Percentiles rank a stretch among this genome's conserved stretches.
Conservation (phyloP, 2,113 vertebrate genomes). For the Hypocryptadius cinnamomeus region DNA sequence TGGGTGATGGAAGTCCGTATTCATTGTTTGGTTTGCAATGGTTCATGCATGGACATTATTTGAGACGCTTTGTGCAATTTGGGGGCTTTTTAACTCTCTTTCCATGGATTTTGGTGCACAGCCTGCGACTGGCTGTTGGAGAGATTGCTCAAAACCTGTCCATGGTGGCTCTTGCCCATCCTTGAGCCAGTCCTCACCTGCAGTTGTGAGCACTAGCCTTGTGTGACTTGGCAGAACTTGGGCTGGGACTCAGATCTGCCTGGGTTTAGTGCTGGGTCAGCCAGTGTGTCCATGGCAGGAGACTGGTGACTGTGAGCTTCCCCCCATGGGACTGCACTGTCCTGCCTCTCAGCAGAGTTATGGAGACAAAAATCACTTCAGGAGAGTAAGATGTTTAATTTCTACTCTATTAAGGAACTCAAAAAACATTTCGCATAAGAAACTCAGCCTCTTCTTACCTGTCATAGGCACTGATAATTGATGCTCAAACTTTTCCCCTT, state of each 20-base stretch:
- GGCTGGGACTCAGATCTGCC: not conserved
- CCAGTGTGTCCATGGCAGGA: not conserved
- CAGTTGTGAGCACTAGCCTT: not conserved
- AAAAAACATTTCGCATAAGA: not conserved
- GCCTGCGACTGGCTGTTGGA: not conserved
- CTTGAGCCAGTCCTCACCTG: not conserved
- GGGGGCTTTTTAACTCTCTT: not conserved
- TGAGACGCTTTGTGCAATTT: not conserved
- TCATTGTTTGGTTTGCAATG: fast-evolving
- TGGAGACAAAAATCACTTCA: not conserved
- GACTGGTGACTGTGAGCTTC: not conserved
- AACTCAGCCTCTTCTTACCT: not conserved
- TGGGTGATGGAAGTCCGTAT: not conserved
- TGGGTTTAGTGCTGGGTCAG: not conserved
- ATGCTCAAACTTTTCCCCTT: not conserved
- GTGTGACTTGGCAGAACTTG: not conserved
- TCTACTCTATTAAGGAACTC: not conserved
- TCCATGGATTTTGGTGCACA: not conserved
- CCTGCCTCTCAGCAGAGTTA: not conserved
- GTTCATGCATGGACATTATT: not conserved
- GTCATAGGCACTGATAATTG: no score
- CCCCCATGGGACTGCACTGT: not conserved
- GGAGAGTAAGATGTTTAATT: not conserved
- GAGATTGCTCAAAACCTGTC: not conserved
- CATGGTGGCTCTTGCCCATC: fast-evolving